These are phyloP conservation scores for Pelmatolapia mariae DNA, from an alignment of 2,113 vertebrate species.

Conservation along the genomic window DNA sequence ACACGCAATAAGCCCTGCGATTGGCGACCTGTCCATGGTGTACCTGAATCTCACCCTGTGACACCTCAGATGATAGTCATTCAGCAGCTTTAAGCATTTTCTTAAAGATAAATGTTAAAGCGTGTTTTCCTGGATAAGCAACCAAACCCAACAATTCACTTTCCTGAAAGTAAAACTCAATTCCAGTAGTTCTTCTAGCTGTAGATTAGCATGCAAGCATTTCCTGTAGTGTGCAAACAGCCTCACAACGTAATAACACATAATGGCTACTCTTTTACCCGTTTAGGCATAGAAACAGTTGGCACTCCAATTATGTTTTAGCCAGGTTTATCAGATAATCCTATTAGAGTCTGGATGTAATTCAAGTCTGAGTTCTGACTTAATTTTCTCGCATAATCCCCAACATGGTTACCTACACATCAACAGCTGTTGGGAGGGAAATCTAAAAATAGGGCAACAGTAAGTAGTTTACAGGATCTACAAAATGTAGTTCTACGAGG, in stretches of 20 bases:
- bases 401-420: background rate
- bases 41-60: background rate
- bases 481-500: background rate
- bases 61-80: background rate
- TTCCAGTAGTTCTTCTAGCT: background rate
- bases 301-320: constrained; percentile 45
- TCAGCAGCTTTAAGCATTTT: background rate
- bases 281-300: constrained; percentile 21
- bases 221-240: background rate
- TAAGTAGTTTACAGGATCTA: background rate
- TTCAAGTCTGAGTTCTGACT: constrained; percentile 21
- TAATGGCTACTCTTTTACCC: background rate
- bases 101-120: background rate
- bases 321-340: constrained; percentile 48
- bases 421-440: constrained; percentile 9
- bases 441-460: constrained; percentile 1
- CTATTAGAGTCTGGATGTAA: constrained; percentile 41
- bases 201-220: background rate
- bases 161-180: background rate
- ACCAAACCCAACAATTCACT: background rate
- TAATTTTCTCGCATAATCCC: constrained; percentile 23
- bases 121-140: background rate
- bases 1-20: background rate
- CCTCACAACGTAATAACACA: background rate
- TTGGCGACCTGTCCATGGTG: background rate